A percentile compares a stretch with the other conserved stretches of the same genome.
Evolutionary conservation across 2,797 vertebrate genomes (phyloP).

Genomic region (Cryptoblepharus egeriae): DNA sequence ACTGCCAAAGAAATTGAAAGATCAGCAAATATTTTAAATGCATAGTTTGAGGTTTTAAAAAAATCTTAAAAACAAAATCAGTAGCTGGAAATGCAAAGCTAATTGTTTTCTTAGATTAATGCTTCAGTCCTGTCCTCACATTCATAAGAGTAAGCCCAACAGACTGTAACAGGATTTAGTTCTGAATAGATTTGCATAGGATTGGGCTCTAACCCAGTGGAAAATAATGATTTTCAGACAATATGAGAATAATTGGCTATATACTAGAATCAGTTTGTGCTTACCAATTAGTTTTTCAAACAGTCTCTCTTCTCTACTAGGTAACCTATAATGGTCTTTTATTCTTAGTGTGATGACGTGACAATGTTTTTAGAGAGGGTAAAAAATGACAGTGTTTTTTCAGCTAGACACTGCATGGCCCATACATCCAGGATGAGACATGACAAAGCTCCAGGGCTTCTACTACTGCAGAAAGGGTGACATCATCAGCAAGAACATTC

Average conservation of each 20-base stretch:
- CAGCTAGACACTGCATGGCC: background rate
- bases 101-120: background rate
- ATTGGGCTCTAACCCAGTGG: no score
- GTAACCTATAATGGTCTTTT: background rate
- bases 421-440: background rate
- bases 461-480: no score
- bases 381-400: slow-evolving; percentile 20
- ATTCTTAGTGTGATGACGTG: background rate
- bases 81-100: background rate
- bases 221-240: background rate
- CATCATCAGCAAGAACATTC: no score
- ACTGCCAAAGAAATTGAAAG: background rate
- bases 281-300: background rate
- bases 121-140: no score
- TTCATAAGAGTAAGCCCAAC: no score
- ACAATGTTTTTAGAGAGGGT: background rate
- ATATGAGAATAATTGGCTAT: background rate
- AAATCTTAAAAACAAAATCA: no score
- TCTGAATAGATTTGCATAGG: no score
- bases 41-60: background rate
- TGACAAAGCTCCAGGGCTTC: no score
- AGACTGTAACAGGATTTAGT: no score
- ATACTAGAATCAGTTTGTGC: background rate
- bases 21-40: background rate
- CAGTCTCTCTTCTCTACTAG: background rate